A percentile compares a stretch with the other conserved stretches of the same genome.
Conservation (phyloP, 1,140 invertebrate genomes). For the Drosophila orosa region DNA sequence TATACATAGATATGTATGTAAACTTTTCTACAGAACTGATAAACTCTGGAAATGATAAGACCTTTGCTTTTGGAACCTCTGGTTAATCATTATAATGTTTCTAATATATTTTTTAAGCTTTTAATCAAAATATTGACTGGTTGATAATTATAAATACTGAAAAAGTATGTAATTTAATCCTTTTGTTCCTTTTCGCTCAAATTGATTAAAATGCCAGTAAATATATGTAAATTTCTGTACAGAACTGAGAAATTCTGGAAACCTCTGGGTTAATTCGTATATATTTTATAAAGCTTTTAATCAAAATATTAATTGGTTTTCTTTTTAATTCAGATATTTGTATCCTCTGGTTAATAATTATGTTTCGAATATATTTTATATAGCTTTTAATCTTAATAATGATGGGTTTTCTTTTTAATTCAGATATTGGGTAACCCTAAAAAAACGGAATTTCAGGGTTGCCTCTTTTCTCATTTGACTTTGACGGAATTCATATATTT, state of each 20-base stretch:
- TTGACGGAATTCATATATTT: constrained; percentile 56
- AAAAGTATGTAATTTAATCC: too few relatives aligned
- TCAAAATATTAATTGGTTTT: too few relatives aligned
- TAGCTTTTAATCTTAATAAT: neutral
- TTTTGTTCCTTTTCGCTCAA: too few relatives aligned
- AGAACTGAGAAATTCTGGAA: too few relatives aligned
- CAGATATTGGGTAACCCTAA: neutral
- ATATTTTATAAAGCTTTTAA: too few relatives aligned
- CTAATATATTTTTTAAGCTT: neutral
- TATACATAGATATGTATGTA: too few relatives aligned
- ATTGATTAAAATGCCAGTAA: too few relatives aligned
- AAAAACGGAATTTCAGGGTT: constrained; percentile 24
- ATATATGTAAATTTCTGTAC: too few relatives aligned
- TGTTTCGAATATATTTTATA: neutral
- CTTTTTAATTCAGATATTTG: too few relatives aligned
- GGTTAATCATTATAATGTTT: neutral
- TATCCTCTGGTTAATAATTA: neutral
- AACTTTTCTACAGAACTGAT: neutral
- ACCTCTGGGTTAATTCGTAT: too few relatives aligned
- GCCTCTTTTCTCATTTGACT: constrained; percentile 20
- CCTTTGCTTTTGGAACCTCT: neutral
- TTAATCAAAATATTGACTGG: neutral
- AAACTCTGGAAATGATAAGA: neutral
- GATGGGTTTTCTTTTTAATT: neutral
- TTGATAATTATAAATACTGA: too few relatives aligned